Evolutionary conservation across 2,113 vertebrate genomes (phyloP), one percentile per base, ranked within the genome.

Genomic region (Mugil cephalus): DNA sequence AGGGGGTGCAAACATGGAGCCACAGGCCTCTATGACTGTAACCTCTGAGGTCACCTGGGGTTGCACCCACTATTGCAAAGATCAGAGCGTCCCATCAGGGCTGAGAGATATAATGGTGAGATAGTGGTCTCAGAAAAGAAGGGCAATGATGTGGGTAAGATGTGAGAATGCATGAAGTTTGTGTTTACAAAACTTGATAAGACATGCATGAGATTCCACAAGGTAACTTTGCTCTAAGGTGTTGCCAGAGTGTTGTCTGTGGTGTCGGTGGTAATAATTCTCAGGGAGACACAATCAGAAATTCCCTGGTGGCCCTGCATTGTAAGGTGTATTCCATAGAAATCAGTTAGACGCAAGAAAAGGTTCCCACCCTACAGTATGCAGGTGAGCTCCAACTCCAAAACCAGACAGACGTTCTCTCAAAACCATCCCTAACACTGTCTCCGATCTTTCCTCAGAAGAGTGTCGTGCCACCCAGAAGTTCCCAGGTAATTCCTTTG

Each of bases 381-480:
- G 24, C 24, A 30, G 24, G 5, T 30, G 2, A 2, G 5, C 61
- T 38, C 17, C 50, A 67, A 34, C 64, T 54, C 15, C 39, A 55
- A 34, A 45, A 39, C 17, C 0, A 53, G 54, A 6, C 14, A 9
- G 7, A 55, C 19, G 21, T 65, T 21, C 12, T 18, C 0, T 42
- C 14, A 11, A 9, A 6, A 7, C 19, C 2, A 43, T 34, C 50
- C 7, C 4, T 10, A 21, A 38, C 17, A 1, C 0, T 1, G 51
- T 59, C 45, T 58, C 13, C 14, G 7, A 56, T 55, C 35, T 53
- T 79, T 82, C 68, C 21, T 18, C 8, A 63, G 82, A 79, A 73
- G 46, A 46, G 1, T 64, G 48, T 30, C n/a, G 2, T 15, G 19
- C 19, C 4, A 15, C 21, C 30, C 30, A 13, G 8, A 24, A 2